These are phyloP conservation scores for Lota lota DNA, from an alignment of 2,113 vertebrate genomes.

Conservation along the genomic window DNA sequence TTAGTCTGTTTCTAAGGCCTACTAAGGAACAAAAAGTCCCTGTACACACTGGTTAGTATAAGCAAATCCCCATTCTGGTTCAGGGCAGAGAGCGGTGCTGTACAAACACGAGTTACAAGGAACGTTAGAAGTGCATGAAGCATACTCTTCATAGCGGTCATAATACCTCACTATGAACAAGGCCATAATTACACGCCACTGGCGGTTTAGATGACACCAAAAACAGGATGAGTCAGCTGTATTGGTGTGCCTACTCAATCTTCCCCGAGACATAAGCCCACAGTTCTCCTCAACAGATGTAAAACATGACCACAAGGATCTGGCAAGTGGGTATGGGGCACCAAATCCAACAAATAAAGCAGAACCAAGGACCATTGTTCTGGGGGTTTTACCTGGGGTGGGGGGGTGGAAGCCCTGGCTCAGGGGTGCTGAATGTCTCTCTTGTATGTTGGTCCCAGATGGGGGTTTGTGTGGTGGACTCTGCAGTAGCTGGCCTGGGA, in stretches of 20 bases:
- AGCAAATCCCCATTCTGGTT: constrained; percentile 51
- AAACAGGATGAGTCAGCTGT: constrained; percentile 61
- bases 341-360: constrained; percentile 31
- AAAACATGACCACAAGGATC: constrained; percentile 48
- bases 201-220: constrained; percentile 53
- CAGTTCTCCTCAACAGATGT: constrained; percentile 53
- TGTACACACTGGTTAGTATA: constrained; percentile 31
- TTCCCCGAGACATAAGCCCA: constrained; percentile 43
- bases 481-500: constrained; percentile 88
- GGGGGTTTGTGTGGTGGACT: constrained; percentile 90
- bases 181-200: constrained; percentile 47
- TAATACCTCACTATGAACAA: constrained; percentile 46
- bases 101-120: constrained; percentile 54
- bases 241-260: constrained; percentile 56
- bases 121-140: constrained; percentile 62
- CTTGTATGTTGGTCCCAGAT: constrained; percentile 78
- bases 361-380: constrained; percentile 66
- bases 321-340: constrained; percentile 37
- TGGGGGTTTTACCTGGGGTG: constrained; percentile 24
- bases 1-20: too few relatives aligned
- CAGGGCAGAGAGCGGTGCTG: constrained; percentile 31
- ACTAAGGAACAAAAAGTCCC: constrained; percentile 28
- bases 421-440: constrained; percentile 42
- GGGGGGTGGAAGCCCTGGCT: background rate
- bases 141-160: constrained; percentile 47